Conservation (phyloP, 2,888 invertebrate species). For the Lymantria dispar region DNA sequence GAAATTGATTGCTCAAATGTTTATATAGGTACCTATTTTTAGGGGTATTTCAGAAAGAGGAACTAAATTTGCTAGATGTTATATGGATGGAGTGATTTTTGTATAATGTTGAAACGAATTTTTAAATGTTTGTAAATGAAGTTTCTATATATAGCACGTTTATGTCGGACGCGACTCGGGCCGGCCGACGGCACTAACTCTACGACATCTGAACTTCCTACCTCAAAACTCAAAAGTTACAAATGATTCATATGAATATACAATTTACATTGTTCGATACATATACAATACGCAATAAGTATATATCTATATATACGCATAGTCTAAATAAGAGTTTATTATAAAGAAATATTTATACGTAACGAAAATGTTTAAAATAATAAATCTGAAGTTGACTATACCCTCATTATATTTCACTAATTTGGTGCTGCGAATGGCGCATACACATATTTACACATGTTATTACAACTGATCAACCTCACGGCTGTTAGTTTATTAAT, state of each 20-base stretch:
- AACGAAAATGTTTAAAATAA: constrained; percentile 62
- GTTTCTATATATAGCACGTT: constrained; percentile 43
- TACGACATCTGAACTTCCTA: constrained; percentile 69
- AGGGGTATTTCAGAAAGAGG: constrained; percentile 73
- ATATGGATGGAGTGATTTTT: constrained; percentile 71
- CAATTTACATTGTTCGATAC: constrained; percentile 60
- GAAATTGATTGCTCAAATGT: constrained; percentile 82
- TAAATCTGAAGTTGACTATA: constrained; percentile 63
- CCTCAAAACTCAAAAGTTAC: constrained; percentile 73
- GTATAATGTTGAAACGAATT: constrained; percentile 78
- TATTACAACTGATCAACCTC: constrained; percentile 64
- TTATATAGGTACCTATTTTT: constrained; percentile 79
- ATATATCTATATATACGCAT: constrained; percentile 57
- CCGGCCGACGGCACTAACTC: constrained; percentile 4
- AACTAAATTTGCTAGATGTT: constrained; percentile 78
- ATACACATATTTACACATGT: constrained; percentile 67
- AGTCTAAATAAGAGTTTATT: constrained; percentile 77
- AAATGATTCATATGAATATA: constrained; percentile 69
- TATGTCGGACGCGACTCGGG: constrained; percentile 21
- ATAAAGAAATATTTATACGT: constrained; percentile 75
- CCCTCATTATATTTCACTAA: constrained; percentile 53
- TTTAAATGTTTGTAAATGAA: constrained; percentile 69
- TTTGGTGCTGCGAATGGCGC: constrained; percentile 73
- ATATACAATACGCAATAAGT: constrained; percentile 72
- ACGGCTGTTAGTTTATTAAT: constrained; percentile 51